phyloP scores from a whole-genome alignment of 2,888 invertebrate genomes.

The Idaea dimidiata region DNA sequence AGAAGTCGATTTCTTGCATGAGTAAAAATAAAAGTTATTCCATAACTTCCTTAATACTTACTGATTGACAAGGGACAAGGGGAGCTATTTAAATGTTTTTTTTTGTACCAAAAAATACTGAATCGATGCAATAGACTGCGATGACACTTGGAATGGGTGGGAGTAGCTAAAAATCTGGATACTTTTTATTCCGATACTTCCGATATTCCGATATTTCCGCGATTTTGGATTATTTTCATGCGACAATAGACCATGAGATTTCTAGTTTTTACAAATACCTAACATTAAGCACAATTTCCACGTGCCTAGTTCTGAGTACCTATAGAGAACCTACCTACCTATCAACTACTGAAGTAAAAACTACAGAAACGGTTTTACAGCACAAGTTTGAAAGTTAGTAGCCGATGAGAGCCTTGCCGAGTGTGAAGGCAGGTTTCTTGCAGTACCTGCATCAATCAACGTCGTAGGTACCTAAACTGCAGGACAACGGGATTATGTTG shows the following conservation, averaged over 20 bases:
- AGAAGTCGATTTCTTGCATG: no score
- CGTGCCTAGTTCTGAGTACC: background rate
- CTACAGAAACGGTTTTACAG: constrained; percentile 6
- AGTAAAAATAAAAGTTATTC: no score
- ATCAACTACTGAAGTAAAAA: background rate
- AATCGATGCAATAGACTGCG: no score
- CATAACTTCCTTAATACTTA: no score
- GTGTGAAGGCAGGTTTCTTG: constrained; percentile 59
- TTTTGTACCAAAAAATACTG: no score
- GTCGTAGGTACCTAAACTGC: constrained; percentile 55
- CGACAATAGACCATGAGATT: background rate
- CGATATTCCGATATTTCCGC: no score
- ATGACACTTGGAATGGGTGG: no score
- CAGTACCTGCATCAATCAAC: constrained; percentile 74
- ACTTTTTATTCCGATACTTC: no score
- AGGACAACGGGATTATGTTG: constrained; percentile 52
- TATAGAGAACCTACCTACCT: background rate
- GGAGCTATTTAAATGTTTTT: no score
- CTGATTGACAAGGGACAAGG: no score
- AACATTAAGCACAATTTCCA: background rate
- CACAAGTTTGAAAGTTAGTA: constrained; percentile 22
- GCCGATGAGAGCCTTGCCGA: constrained; percentile 22
- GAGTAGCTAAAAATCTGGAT: no score
- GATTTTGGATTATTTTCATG: no score
- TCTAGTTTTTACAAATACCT: background rate